Evolutionary conservation across 2,888 invertebrate genomes (phyloP).

Genomic region (Onchidella celtica): DNA sequence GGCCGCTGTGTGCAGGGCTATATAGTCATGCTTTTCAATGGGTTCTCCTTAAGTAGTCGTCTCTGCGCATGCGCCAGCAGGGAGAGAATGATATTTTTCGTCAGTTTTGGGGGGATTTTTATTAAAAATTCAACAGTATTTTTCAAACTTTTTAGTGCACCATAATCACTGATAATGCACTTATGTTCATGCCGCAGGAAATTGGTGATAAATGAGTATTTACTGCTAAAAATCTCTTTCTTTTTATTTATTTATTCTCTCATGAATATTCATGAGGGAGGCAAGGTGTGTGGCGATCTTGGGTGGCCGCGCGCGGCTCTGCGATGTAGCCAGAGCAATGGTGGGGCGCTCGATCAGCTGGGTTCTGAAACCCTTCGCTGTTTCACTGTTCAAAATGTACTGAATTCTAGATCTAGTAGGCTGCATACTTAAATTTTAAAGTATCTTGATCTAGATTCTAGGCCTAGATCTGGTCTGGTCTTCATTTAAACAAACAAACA

Average conservation of each 20-base stretch:
- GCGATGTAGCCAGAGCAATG: neutral
- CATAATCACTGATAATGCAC: neutral
- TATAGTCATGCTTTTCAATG: constrained; percentile 39
- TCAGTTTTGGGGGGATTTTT: too few species aligned
- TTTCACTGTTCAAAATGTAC: too few species aligned
- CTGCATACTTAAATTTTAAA: too few species aligned
- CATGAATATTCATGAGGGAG: constrained; percentile 15
- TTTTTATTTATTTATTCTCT: constrained; percentile 12
- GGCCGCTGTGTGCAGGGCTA: neutral
- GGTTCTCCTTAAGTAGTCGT: too few species aligned
- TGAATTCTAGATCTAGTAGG: too few species aligned
- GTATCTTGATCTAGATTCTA: too few species aligned
- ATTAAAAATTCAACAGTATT: neutral
- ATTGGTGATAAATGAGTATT: too few species aligned
- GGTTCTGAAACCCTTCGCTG: too few species aligned
- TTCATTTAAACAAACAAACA: too few species aligned
- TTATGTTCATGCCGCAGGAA: too few species aligned
- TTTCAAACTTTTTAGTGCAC: neutral
- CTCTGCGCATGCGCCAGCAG: constrained; percentile 39
- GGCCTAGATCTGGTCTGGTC: too few species aligned
- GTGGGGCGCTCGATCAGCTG: neutral
- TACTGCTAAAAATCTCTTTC: neutral
- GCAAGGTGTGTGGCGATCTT: neutral
- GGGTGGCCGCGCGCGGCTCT: neutral
- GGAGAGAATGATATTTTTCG: constrained; percentile 1